Conservation (phyloP, 2,888 invertebrate species). For the Pyrocoelia pectoralis region DNA sequence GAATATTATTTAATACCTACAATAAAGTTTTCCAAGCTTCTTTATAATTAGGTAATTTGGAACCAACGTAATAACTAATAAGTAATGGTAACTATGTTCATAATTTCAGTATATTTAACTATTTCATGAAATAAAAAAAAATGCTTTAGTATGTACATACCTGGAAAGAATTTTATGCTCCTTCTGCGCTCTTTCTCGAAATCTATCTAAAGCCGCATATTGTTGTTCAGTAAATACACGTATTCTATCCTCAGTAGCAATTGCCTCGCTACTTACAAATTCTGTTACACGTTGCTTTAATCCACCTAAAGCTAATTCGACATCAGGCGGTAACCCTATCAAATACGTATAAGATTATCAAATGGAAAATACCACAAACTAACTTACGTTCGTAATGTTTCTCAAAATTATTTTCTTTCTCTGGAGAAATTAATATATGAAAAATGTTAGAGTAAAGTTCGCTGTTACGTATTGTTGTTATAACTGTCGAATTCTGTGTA, state of each 20-base stretch:
- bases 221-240: slow-evolving; percentile 78
- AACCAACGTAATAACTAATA: too few relatives aligned
- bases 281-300: slow-evolving; percentile 74
- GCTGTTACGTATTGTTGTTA: slow-evolving; percentile 68
- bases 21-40: too few relatives aligned
- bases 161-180: slow-evolving; percentile 75
- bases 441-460: slow-evolving; percentile 77
- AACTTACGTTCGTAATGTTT: slow-evolving; percentile 25
- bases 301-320: slow-evolving; percentile 65
- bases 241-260: slow-evolving; percentile 77
- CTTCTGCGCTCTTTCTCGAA: slow-evolving; percentile 74
- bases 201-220: slow-evolving; percentile 76
- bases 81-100: too few relatives aligned
- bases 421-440: slow-evolving; percentile 67
- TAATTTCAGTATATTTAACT: not conserved
- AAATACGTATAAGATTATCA: too few relatives aligned
- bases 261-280: slow-evolving; percentile 73
- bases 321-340: slow-evolving; percentile 61
- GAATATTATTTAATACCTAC: too few relatives aligned
- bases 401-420: slow-evolving; percentile 14
- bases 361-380: not conserved
- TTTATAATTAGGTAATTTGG: too few relatives aligned
- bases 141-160: slow-evolving; percentile 50
- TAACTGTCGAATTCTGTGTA: slow-evolving; percentile 54
- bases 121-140: not conserved